Base-by-base conservation (phyloP, 2,113 vertebrate species). In the Zapornia atra region DNA sequence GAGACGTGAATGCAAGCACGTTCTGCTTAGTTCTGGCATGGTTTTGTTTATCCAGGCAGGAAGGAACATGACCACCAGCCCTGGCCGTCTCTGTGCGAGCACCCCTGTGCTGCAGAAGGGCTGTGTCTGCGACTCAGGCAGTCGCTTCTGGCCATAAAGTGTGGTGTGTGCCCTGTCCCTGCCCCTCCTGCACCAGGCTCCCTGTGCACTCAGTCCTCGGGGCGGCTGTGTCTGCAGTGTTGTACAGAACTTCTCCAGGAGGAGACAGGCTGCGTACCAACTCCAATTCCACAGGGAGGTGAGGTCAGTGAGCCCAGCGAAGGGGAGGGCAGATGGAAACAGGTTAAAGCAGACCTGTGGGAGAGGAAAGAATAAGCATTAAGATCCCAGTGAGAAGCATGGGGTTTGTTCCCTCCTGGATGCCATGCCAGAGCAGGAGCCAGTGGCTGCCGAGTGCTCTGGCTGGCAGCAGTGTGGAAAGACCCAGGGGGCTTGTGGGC, bases 171-270 rank as follows among this genome's bases (percentile, higher is more conserved):
- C 46, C 57, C 65, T 0, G 3, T 54, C 34, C n/a, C 57, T 72
- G 71, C 15, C 19, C 40, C 36, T 17, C 0, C 0, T 21, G 46
- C 0, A 0, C 51, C 3, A 48, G 83, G 12, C 8, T 1, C 36
- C 36, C 1, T 2, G 1, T 11, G n/a, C 18, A 8, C 26, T 48
- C 40, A 26, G 66, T 66, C 57, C 63, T n/a, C 24, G 3, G 63
- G 76, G 83, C 42, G 33, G 2, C 4, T 1, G 40, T 5, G 36
- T 46, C 26, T 4, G 12, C n/a, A 31, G 65, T 4, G 0, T n/a
- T 50, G 36, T 28, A 46, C 76, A 63, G 81, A 34, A 9, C 11
- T 50, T 31, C 29, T 6, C 12, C 22, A 28, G 56, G 48, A n/a
- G 44, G 18, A 36, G 22, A 21, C 20, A n/a, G 63, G 14, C 51